phyloP scores from a whole-genome alignment of 2,113 vertebrate species.

The Leucoraja erinaceus region DNA sequence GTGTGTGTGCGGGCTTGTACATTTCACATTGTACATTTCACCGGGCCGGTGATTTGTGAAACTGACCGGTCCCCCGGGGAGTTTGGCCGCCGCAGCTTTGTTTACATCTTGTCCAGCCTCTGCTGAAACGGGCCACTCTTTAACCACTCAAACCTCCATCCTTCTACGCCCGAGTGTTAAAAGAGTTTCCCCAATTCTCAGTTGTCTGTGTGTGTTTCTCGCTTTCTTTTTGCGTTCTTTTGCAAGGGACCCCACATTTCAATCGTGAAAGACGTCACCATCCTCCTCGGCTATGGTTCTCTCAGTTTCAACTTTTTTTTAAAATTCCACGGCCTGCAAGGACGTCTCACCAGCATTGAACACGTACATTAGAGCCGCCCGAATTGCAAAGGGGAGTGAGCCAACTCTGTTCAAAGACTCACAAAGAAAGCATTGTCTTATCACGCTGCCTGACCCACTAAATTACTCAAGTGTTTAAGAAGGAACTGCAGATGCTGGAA shows the following conservation, averaged over 20 bases:
- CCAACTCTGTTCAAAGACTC: not conserved
- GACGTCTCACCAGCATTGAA: not conserved
- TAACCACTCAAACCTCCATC: not conserved
- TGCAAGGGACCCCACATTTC: not conserved
- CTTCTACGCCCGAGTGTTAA: too few relatives aligned
- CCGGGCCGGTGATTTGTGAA: not conserved
- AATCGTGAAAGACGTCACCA: not conserved
- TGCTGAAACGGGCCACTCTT: not conserved
- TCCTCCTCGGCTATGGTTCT: not conserved
- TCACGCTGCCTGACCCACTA: too few relatives aligned
- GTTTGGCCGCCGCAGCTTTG: not conserved
- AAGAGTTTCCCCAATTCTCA: not conserved
- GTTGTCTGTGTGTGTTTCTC: not conserved
- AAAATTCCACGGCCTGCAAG: not conserved
- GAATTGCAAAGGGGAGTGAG: not conserved
- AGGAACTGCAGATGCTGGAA: too few relatives aligned
- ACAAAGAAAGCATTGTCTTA: not conserved
- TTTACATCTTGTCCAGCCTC: not conserved
- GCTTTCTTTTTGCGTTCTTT: too few relatives aligned
- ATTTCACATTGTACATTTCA: too few relatives aligned
- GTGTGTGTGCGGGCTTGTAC: too few relatives aligned
- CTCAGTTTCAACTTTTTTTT: not conserved
- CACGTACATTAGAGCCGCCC: not conserved
- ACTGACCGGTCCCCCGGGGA: not conserved
- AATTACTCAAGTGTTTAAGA: too few relatives aligned